Conservation (phyloP, 1,140 invertebrate genomes). For the Bombus confusus region DNA sequence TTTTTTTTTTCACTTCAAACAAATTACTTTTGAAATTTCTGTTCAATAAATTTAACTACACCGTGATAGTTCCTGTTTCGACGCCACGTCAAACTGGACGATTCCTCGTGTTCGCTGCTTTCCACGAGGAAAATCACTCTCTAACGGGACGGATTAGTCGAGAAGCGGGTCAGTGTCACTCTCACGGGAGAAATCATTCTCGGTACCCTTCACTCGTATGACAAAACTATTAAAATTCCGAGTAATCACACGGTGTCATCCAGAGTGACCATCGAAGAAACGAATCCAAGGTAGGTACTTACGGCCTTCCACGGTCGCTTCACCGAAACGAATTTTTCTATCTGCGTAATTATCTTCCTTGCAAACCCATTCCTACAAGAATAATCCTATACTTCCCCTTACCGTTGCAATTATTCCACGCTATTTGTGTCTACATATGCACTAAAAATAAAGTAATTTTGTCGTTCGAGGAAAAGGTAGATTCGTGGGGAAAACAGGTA, state of each 20-base stretch:
- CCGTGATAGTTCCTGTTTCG: not conserved
- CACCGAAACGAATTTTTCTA: not conserved
- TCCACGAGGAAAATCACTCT: constrained; percentile 27
- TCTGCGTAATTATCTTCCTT: not conserved
- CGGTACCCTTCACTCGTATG: constrained; percentile 50
- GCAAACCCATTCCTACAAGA: not conserved
- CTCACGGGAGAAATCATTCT: constrained; percentile 53
- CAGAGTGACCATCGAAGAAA: constrained; percentile 33
- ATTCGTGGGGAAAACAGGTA: not conserved
- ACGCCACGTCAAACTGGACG: not conserved
- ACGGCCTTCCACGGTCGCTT: not conserved
- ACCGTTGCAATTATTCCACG: not conserved
- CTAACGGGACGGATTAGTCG: constrained; percentile 34
- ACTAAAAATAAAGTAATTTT: not conserved
- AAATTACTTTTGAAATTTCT: not conserved
- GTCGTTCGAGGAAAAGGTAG: not conserved
- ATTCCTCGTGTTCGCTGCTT: not conserved
- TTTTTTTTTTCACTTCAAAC: not conserved
- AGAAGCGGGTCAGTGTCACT: constrained; percentile 55
- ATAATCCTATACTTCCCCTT: not conserved
- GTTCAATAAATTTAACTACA: too few species aligned
- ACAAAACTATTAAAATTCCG: constrained; percentile 58
- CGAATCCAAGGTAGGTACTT: constrained; percentile 35
- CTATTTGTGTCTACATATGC: not conserved
- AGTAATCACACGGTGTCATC: constrained; percentile 39